Evolutionary conservation across 1,140 invertebrate genomes (phyloP), one percentile per base, ranked within the genome.

Genomic region (Drosophila miranda): DNA sequence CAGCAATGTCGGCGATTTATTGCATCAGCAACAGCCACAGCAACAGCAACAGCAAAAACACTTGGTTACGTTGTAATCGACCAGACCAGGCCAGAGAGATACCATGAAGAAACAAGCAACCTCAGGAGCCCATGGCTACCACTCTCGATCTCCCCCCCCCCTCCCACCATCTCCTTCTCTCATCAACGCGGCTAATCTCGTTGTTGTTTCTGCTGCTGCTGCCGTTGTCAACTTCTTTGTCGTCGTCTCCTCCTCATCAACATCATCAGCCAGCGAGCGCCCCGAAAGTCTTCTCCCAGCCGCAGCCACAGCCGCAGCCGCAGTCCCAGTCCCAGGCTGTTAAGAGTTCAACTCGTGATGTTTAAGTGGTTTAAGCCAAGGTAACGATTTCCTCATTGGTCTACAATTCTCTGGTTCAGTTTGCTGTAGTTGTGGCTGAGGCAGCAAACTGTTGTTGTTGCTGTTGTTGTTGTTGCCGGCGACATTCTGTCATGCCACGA

Each of bases 341-440:
- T 86, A 78, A 86, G 81, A 86, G 81, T 86, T 86, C 82, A 86
- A 86, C 77, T 86, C 81, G 81, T 86, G 81, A 86, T 86, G 81
- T 81, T 86, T 73, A 68, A 80, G 74, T 86, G 69, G 77, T 86
- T 86, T 84, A 86, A 77, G 69, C 73, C 75, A 75, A 79, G 81
- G 63, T 79, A 86, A 62, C 81, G 77, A 86, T 86, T 86, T 86
- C 81, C 81, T 86, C 81, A 87, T 86, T 80, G 77, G 63, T 77
- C 76, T 55, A 71, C 78, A 71, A 80, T 77, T 61, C 78, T 80
- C 58, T 45, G 48, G 51, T 45, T 44, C 53, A 43, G 52, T 28
- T 68, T 56, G 45, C 58, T 75, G 57, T 41, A 38, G 11, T 38
- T 38, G 11, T 38, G 34, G 3, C 16, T 66, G 41, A 44, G 51